Evolutionary conservation across 2,113 vertebrate species (phyloP).

Genomic region (Psittacara wagleri): DNA sequence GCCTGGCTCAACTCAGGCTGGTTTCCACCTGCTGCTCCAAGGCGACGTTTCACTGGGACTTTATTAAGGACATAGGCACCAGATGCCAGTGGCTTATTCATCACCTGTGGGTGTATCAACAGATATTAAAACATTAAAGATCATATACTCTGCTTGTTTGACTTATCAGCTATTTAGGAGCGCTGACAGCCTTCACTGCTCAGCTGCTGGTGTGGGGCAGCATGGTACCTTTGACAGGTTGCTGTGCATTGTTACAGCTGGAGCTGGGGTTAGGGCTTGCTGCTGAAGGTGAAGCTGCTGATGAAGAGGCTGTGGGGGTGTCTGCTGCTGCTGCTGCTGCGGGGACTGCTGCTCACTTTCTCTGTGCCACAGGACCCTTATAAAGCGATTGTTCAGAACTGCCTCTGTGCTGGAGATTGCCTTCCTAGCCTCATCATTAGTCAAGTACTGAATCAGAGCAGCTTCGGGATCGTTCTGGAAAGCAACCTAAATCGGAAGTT

Average conservation of each 20-base stretch:
- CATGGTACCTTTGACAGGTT: slow-evolving; percentile 73
- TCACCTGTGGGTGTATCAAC: slow-evolving; percentile 67
- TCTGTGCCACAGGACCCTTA: slow-evolving; percentile 93
- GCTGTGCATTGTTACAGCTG: slow-evolving; percentile 73
- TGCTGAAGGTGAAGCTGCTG: slow-evolving; percentile 77
- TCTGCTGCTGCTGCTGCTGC: slow-evolving; percentile 66
- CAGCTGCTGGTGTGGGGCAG: not conserved
- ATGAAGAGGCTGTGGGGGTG: slow-evolving; percentile 69
- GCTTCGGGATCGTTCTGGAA: slow-evolving; percentile 93
- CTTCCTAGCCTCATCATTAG: slow-evolving; percentile 89
- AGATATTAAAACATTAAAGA: not conserved
- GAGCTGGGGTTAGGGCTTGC: slow-evolving; percentile 61
- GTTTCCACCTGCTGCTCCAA: slow-evolving; percentile 70
- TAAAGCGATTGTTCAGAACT: slow-evolving; percentile 95
- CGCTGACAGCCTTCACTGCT: fast-evolving
- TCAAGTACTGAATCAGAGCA: slow-evolving; percentile 92
- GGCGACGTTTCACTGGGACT: slow-evolving; percentile 84
- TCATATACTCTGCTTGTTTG: fast-evolving
- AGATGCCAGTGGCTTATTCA: slow-evolving; percentile 83
- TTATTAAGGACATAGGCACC: slow-evolving; percentile 94
- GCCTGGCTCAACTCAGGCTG: slow-evolving; percentile 76
- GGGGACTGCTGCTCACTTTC: slow-evolving; percentile 75
- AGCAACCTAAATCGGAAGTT: slow-evolving; percentile 81
- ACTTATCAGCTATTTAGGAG: not conserved
- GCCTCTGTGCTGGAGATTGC: slow-evolving; percentile 94